Percentiles rank a stretch among this genome's conserved stretches.
These are phyloP conservation scores for Lagopus leucura DNA, from an alignment of 2,113 vertebrate species.

Conservation along the genomic window DNA sequence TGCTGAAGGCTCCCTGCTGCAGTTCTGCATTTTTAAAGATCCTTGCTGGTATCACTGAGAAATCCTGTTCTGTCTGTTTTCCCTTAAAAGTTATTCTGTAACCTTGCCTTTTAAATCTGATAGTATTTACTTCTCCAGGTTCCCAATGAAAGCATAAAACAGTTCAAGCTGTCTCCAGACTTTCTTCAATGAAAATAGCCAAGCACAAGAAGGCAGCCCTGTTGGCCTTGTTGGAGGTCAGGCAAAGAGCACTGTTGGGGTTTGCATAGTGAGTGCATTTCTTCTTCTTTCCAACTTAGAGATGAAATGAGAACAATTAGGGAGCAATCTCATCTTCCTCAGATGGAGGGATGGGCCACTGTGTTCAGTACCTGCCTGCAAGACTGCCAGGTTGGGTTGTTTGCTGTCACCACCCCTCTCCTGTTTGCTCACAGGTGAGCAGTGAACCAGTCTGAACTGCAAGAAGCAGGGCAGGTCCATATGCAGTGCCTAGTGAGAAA, in stretches of 20 bases:
- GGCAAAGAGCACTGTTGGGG: background rate
- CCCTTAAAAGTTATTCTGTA: background rate
- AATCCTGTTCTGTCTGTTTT: background rate
- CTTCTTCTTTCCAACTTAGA: background rate
- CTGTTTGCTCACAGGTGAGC: background rate
- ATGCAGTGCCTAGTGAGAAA: background rate
- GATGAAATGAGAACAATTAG: background rate
- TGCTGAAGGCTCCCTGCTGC: background rate
- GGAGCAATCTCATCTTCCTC: background rate
- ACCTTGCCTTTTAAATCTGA: background rate
- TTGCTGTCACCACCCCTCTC: background rate
- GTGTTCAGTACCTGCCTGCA: background rate
- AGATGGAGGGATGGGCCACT: background rate
- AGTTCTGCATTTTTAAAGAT: background rate
- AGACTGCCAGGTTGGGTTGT: background rate
- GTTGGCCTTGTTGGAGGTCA: background rate
- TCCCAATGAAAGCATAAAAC: background rate
- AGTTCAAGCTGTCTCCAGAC: background rate
- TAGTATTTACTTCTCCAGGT: background rate
- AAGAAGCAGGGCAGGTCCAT: background rate
- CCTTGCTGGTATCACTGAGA: background rate
- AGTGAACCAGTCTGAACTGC: background rate
- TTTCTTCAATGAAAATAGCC: background rate
- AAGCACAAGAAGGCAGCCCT: background rate
- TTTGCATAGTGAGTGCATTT: background rate